Evolutionary conservation across 1,140 invertebrate species (phyloP).

Genomic region (Hypothenemus hampei): DNA sequence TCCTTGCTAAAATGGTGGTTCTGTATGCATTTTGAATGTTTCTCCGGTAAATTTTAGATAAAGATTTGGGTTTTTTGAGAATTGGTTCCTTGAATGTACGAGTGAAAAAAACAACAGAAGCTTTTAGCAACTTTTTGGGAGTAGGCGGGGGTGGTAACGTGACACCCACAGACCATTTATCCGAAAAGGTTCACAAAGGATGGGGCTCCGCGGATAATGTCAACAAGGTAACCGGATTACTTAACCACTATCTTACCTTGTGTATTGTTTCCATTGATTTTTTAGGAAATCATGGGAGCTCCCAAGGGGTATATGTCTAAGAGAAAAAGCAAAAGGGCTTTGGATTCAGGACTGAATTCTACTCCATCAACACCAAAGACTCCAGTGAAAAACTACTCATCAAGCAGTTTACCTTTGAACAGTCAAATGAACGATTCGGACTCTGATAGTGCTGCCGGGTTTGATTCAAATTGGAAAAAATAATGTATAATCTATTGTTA

Average conservation of each 20-base stretch:
- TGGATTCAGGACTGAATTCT: constrained; percentile 49
- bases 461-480: constrained; percentile 66
- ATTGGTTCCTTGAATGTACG: constrained; percentile 88
- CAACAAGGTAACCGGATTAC: constrained; percentile 51
- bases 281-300: constrained; percentile 62
- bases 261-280: constrained; percentile 7
- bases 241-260: not conserved
- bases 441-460: constrained; percentile 76
- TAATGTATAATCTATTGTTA: constrained; percentile 16
- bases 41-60: constrained; percentile 50
- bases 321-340: constrained; percentile 52
- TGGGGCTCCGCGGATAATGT: constrained; percentile 87
- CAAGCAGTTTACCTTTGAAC: constrained; percentile 5
- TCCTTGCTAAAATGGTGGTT: too few relatives aligned
- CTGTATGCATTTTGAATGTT: not conserved
- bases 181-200: constrained; percentile 66
- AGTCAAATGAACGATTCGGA: constrained; percentile 55
- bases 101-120: constrained; percentile 86
- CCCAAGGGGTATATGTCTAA: constrained; percentile 61
- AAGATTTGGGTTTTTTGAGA: constrained; percentile 79
- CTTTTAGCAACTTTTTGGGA: constrained; percentile 81
- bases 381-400: constrained; percentile 27
- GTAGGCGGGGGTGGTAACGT: constrained; percentile 54
- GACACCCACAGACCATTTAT: constrained; percentile 34
- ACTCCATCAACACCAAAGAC: constrained; percentile 57